phyloP scores from a whole-genome alignment of 2,888 invertebrate species.

The Dromius quadrimaculatus region DNA sequence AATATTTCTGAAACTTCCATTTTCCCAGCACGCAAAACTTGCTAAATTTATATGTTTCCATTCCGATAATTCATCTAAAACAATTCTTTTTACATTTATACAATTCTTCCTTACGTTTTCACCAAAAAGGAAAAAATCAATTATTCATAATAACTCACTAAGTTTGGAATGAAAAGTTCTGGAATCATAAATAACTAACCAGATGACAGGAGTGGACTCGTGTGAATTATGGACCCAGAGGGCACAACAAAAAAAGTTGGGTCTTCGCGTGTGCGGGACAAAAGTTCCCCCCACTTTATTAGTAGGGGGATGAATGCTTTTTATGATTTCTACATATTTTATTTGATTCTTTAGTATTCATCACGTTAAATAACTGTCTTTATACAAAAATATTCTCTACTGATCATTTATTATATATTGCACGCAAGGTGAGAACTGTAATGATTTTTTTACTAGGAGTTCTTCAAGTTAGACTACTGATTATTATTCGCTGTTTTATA shows the following conservation, averaged over 20 bases:
- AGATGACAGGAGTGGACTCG: conserved; percentile 19
- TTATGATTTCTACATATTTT: conserved; percentile 47
- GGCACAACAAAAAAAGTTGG: conserved; percentile 36
- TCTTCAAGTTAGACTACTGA: conserved; percentile 25
- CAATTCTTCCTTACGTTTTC: background rate
- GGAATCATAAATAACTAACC: conserved; percentile 11
- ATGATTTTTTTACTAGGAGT: too few species aligned
- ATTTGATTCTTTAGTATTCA: conserved; percentile 46
- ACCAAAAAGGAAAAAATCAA: background rate
- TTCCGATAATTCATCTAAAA: too few species aligned
- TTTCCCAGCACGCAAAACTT: too few species aligned
- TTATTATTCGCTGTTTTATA: too few species aligned
- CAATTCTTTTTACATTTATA: background rate
- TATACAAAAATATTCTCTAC: background rate
- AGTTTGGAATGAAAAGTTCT: conserved; percentile 7
- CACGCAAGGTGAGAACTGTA: conserved; percentile 33
- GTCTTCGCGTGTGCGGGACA: background rate
- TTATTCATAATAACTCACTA: conserved; percentile 8
- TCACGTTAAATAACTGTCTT: conserved; percentile 49
- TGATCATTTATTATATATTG: conserved; percentile 47
- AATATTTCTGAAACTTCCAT: too few species aligned
- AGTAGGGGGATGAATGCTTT: conserved; percentile 15
- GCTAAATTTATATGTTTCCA: too few species aligned
- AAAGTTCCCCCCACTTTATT: background rate
- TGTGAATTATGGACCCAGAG: conserved; percentile 12